Evolutionary conservation across 2,797 vertebrate species (phyloP).

Genomic region (Ctenopoma multispine): DNA sequence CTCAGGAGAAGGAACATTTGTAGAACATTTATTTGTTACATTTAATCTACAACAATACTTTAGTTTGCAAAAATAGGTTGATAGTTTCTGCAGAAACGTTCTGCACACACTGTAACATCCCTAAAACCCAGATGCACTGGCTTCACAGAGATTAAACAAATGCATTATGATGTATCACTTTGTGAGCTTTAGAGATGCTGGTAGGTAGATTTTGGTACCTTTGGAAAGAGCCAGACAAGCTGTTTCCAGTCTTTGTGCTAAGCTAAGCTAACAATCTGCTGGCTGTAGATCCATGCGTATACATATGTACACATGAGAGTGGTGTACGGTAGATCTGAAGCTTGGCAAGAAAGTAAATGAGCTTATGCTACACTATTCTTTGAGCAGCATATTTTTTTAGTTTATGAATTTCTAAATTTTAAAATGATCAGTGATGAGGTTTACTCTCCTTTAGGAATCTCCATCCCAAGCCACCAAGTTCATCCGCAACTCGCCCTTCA

Average conservation of each 20-base stretch:
- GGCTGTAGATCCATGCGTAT: background rate
- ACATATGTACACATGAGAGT: too few species aligned
- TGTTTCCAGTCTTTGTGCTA: too few species aligned
- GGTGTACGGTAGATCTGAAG: background rate
- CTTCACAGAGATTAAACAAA: too few species aligned
- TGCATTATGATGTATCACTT: too few species aligned
- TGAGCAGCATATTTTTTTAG: background rate
- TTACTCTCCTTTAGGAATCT: background rate
- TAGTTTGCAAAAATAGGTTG: background rate
- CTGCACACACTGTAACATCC: too few species aligned
- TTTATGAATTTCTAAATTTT: background rate
- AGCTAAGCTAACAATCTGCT: too few species aligned
- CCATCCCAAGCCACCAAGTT: conserved; percentile 38
- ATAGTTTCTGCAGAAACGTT: background rate
- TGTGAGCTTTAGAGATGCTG: too few species aligned
- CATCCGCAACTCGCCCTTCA: conserved; percentile 16
- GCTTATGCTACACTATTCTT: background rate
- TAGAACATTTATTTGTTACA: background rate
- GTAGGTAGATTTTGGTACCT: too few species aligned
- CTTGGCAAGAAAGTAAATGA: background rate
- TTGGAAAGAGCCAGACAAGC: too few species aligned
- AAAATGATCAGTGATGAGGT: background rate
- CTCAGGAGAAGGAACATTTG: conserved; percentile 2
- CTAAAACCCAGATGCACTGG: too few species aligned
- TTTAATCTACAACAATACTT: conserved; percentile 7